Percentiles rank a stretch among this genome's conserved stretches.
Evolutionary conservation across 2,888 invertebrate genomes (phyloP).

Genomic region (Drosophila suboccidentalis): DNA sequence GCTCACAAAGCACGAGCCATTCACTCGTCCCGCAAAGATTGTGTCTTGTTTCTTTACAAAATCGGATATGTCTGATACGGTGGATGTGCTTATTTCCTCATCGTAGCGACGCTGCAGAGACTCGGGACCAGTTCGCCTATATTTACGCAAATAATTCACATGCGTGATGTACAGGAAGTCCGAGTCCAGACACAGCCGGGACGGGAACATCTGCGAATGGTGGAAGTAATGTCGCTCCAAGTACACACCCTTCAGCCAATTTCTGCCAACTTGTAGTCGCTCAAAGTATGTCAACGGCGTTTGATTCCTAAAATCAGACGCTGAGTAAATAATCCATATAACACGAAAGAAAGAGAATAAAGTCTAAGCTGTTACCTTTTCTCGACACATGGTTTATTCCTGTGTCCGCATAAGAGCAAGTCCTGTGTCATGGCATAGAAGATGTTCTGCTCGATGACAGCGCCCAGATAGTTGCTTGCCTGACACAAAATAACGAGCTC

Average conservation of each 20-base stretch:
- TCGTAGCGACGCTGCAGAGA: constrained; percentile 80
- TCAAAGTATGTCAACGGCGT: constrained; percentile 80
- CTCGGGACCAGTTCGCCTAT: constrained; percentile 78
- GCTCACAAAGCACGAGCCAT: constrained; percentile 81
- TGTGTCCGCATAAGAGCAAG: constrained; percentile 83
- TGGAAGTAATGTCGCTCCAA: constrained; percentile 85
- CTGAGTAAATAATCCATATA: neutral
- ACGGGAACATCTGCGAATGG: constrained; percentile 86
- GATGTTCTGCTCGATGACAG: constrained; percentile 85
- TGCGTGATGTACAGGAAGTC: constrained; percentile 87
- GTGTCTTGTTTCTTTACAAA: constrained; percentile 79
- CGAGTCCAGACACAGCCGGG: constrained; percentile 87
- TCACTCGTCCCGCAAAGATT: constrained; percentile 82
- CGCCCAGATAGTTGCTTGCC: constrained; percentile 86
- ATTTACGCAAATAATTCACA: constrained; percentile 83
- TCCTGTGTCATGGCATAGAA: constrained; percentile 81
- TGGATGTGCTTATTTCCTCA: constrained; percentile 69
- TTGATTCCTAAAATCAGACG: constrained; percentile 69
- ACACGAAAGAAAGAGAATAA: neutral
- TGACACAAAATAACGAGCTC: constrained; percentile 86
- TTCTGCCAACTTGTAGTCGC: constrained; percentile 85
- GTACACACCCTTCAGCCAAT: constrained; percentile 88
- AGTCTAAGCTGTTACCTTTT: constrained; percentile 60
- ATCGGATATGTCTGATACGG: constrained; percentile 79
- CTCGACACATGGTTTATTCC: constrained; percentile 70